Base-by-base conservation (phyloP, 1,140 invertebrate genomes). In the Macrobrachium rosenbergii region DNA sequence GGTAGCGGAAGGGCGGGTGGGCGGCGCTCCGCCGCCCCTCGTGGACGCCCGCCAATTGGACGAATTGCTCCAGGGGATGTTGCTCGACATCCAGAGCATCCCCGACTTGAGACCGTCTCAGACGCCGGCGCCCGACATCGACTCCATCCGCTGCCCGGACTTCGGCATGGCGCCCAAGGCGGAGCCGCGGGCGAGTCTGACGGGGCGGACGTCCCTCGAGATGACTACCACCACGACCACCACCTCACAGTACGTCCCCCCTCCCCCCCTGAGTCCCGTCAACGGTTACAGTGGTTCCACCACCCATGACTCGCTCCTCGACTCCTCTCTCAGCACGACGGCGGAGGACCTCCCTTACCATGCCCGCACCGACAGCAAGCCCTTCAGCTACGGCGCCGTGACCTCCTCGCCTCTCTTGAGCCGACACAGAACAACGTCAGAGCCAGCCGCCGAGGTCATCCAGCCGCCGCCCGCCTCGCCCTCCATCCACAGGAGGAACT, bases 11-110 rank as follows among this genome's bases (percentile, higher is more conserved):
- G 75, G 86, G 77, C 75, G 87, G 67, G 52, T 81, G 52, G 58
- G 82, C 60, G 82, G 79, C 16, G 80, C 63, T 58, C 52, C 72
- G 21, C 78, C 85, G 37, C 80, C 89, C 86, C 83, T 82, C 12
- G 87, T 89, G 59, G 85, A 89, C 28, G 92, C 92, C 79, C 82
- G 94, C 81, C 94, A 95, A 91, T 93, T 96, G 84, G 95, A 96
- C 92, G 95, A 95, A 90, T 93, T 96, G 82, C 93, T 97, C 77
- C 94, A 94, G 90, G 96, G 96, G 91, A 96, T 97, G 95, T 94
- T 96, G 92, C 93, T 95, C 81, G 96, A 96, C 58, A 95, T 96
- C 89, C 95, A 96, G 93, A 95, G 94, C 91, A 94, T 95, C 91
- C 95, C 95, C 79, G 94, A 95, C 90, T 88, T 93, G 59, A 92